Base-by-base conservation (phyloP, 1,140 invertebrate species). In the Habropoda laboriosa region DNA sequence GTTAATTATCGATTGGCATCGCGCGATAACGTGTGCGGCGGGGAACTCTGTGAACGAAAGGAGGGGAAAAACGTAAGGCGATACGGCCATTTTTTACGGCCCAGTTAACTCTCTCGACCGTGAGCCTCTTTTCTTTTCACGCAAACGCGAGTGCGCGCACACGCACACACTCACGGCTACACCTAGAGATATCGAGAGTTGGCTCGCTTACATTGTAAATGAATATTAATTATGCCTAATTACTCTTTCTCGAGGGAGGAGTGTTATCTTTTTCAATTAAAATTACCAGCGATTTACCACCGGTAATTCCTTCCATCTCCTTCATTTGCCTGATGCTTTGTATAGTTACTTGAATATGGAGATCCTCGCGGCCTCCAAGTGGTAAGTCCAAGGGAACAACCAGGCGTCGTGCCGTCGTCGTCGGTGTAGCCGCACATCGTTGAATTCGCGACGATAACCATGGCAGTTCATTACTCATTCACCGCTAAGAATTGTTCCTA, bases 1-100 rank as follows among this genome's bases (percentile, higher is more conserved):
- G 77, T 79, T 79, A 73, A 79, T 79, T 55, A 73, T 73, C 77
- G 77, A 72, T 55, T 78, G 75, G 66, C 55, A 60, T 71, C 67
- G 55, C n/a, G 21, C 30, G 55, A 70, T 77, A 71, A 63, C 42
- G 45, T 27, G 51, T n/a, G n/a, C n/a, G n/a, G n/a, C n/a, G n/a
- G n/a, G n/a, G n/a, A n/a, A n/a, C n/a, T n/a, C n/a, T n/a, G n/a
- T n/a, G n/a, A n/a, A n/a, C n/a, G 24, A 10, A 47, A 10, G 4
- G 18, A 35, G 40, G 38, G 2, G 12, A 18, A 10, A 6, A 16
- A 30, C 21, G 18, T 60, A 60, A 58, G 53, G 24, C 32, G 66
- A 77, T 77, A 60, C 30, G n/a, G 55, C 45, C 24, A 61, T 40
- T 55, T 63, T 79, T 79, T 45, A 73, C 76, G 76, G 68, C 12